These are phyloP conservation scores for Corythornis cristatus DNA, from an alignment of 2,113 vertebrate species.

Conservation along the genomic window DNA sequence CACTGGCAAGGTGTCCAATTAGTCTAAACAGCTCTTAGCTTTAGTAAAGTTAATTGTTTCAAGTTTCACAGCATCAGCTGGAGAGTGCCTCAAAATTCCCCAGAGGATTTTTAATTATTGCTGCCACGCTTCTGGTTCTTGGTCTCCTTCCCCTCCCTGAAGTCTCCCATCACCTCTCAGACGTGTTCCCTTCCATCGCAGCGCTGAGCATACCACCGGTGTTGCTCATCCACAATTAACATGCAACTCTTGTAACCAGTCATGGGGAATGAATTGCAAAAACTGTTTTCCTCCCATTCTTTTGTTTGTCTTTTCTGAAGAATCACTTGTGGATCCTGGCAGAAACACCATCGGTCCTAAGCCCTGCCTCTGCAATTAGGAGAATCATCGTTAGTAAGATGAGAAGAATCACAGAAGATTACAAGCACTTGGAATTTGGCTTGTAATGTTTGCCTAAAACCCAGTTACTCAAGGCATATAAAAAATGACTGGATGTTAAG, in stretches of 20 bases:
- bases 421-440: neutral
- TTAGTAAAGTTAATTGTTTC: neutral
- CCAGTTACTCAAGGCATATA: neutral
- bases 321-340: neutral
- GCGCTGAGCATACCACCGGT: neutral
- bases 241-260: neutral
- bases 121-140: neutral
- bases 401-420: neutral
- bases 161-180: neutral
- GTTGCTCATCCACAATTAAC: neutral
- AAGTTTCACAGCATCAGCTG: rapidly evolving
- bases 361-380: neutral
- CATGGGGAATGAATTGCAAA: neutral
- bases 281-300: neutral
- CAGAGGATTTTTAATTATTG: slow-evolving; percentile 4
- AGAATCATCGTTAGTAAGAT: neutral
- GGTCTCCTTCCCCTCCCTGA: neutral
- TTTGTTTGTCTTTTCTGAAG: neutral
- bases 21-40: slow-evolving; percentile 8
- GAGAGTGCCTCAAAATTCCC: neutral
- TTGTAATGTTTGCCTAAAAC: neutral
- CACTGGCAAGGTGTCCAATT: slow-evolving; percentile 13
- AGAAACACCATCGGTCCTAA: rapidly evolving
- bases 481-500: neutral
- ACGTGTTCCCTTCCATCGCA: neutral